Conservation (phyloP, 1,140 invertebrate species). For the Nylanderia fulva region DNA sequence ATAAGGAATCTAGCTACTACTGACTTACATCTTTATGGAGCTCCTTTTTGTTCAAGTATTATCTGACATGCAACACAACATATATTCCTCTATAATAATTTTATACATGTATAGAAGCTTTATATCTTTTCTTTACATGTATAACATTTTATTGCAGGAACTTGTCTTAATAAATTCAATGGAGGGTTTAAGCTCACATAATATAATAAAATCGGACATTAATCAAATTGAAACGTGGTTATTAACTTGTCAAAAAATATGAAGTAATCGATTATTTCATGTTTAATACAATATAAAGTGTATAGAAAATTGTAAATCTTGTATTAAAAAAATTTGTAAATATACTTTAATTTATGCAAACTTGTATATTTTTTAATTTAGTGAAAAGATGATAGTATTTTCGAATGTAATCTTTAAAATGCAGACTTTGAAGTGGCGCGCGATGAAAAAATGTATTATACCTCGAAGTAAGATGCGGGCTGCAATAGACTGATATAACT, state of each 20-base stretch:
- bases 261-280: conserved; percentile 2
- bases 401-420: not conserved
- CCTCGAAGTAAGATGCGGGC: not conserved
- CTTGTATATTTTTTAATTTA: not conserved
- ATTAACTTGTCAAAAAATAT: not conserved
- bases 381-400: not conserved
- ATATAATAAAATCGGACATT: conserved; percentile 10
- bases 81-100: conserved; percentile 1
- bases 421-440: not conserved
- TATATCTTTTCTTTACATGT: not conserved
- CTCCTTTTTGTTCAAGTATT: not conserved
- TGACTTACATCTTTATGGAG: not conserved
- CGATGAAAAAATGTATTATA: not conserved
- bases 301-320: not conserved
- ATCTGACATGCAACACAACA: not conserved
- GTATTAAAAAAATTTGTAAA: not conserved
- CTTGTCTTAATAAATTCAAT: conserved; percentile 1
- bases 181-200: too few species aligned
- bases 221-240: not conserved
- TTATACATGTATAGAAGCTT: not conserved
- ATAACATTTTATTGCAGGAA: not conserved
- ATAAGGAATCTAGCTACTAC: not conserved
- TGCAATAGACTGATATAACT: conserved; percentile 1
- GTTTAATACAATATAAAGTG: not conserved
- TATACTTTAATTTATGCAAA: not conserved